phyloP scores from a whole-genome alignment of 2,888 invertebrate species.

The Drosophila ezoana region DNA sequence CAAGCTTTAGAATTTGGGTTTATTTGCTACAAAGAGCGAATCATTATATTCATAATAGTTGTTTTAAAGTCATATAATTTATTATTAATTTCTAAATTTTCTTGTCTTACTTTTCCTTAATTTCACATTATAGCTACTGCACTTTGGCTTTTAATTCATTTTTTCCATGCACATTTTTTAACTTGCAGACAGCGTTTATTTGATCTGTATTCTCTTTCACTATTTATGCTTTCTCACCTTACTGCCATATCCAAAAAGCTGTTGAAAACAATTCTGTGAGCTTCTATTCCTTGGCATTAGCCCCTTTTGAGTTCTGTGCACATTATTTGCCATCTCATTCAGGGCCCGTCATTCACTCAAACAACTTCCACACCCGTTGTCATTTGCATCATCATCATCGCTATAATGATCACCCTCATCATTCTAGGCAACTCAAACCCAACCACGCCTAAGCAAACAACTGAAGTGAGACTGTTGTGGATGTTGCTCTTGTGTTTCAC shows the following conservation, averaged over 20 bases:
- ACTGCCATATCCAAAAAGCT: not conserved
- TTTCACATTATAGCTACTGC: no score
- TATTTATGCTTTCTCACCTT: slow-evolving; percentile 10
- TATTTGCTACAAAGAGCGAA: no score
- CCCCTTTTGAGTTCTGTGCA: slow-evolving; percentile 42
- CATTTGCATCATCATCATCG: slow-evolving; percentile 24
- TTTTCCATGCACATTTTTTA: no score
- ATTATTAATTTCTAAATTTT: no score
- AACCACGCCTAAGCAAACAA: slow-evolving; percentile 52
- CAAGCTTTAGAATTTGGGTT: no score
- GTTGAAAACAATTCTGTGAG: slow-evolving; percentile 40
- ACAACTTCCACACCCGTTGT: slow-evolving; percentile 42
- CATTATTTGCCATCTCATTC: slow-evolving; percentile 58
- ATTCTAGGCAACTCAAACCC: slow-evolving; percentile 26
- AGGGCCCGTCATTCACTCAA: slow-evolving; percentile 45
- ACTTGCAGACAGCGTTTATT: not conserved
- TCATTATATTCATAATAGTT: no score
- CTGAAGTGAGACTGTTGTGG: slow-evolving; percentile 57
- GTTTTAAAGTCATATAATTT: no score
- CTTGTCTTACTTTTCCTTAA: no score
- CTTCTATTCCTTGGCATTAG: slow-evolving; percentile 47
- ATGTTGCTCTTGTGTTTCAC: slow-evolving; percentile 54
- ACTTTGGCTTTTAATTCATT: no score
- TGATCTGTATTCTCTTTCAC: not conserved
- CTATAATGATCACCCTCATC: slow-evolving; percentile 1